These are phyloP conservation scores for Melinaea marsaeus DNA, from an alignment of 2,888 invertebrate species.

Conservation along the genomic window DNA sequence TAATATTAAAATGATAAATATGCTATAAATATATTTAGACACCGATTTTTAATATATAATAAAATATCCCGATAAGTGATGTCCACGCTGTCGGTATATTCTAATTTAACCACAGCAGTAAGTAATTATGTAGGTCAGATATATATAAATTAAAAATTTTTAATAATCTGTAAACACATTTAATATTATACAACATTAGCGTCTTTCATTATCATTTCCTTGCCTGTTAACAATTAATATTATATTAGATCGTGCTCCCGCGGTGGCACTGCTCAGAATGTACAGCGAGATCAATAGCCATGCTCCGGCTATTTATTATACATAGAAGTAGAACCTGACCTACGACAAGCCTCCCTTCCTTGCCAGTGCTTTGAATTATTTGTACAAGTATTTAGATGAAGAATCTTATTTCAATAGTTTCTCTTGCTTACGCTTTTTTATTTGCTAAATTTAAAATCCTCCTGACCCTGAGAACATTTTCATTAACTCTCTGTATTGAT, in stretches of 20 bases:
- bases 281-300: neutral
- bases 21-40: no score
- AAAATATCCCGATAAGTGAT: no score
- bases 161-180: no score
- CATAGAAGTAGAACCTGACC: constrained; percentile 10
- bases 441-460: neutral
- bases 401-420: neutral
- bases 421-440: neutral
- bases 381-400: constrained; percentile 12
- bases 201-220: no score
- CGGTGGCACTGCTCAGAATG: neutral
- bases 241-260: neutral
- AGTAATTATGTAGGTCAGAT: neutral
- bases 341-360: constrained; percentile 12
- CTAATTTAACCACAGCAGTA: no score
- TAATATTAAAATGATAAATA: no score
- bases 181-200: no score
- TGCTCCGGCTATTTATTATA: neutral
- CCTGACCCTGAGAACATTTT: neutral
- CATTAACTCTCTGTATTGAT: neutral
- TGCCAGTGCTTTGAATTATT: neutral
- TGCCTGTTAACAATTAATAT: no score
- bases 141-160: no score
- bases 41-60: no score
- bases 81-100: no score